Evolutionary conservation across 2,888 invertebrate species (phyloP), one percentile per base, ranked within the genome.

Genomic region (Perizoma flavofasciatum): DNA sequence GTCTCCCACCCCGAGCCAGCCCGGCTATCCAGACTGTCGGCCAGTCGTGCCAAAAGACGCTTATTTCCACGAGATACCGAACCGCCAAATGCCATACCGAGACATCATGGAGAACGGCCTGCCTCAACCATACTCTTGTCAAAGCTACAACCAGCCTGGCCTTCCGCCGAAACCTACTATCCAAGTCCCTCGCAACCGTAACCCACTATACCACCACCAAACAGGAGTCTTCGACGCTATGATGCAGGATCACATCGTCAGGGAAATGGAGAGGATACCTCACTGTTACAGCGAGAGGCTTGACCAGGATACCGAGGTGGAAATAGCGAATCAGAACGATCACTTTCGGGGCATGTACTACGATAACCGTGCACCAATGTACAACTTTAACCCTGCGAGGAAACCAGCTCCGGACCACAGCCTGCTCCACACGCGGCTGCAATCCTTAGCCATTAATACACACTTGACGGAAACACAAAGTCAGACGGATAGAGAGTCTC

Each of bases 401-500:
- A 89, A 86, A 65, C 89, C 89, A 0, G 76, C 82, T 7, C 83
- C 88, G 0, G 91, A 92, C 66, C 89, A 90, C 52, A 88, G 74
- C 57, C 70, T 91, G n/a, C 78, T 92, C 1, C 91, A 92, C 69
- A 90, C 90, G 50, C 75, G 92, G 9, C 74, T 92, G 32, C 92
- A 92, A 59, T 92, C 92, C 0, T 72, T 92, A 59, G 92, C 92
- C 7, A 92, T 92, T 0, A 92, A 92, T 68, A 92, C 92, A 0
- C 89, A 92, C 68, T 69, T 92, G 66, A 86, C 90, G 2, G 92
- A 92, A 61, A 86, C 85, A 0, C 92, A 92, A 59, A 90, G 91
- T 68, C 93, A 93, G 70, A 77, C 92, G 0, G 95, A 95, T 69
- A 83, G 94, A 54, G 95, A 95, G 72, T 94, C 95, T 0, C 96